Conservation (phyloP, 2,113 vertebrate species). For the Etheostoma spectabile region DNA sequence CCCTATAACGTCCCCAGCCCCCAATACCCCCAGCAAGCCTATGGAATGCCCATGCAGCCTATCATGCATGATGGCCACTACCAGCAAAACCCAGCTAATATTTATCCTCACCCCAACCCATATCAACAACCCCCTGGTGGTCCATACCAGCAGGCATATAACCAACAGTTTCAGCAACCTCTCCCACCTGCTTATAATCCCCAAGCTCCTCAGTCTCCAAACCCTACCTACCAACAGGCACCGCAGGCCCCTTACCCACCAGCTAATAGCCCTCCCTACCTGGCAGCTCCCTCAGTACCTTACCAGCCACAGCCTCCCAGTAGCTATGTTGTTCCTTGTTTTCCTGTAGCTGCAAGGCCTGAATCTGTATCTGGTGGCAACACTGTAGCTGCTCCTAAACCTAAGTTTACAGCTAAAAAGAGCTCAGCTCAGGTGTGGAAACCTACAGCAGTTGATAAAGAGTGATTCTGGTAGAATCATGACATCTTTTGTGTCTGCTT, state of each 20-base stretch:
- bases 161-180: conserved; percentile 77
- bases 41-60: conserved; percentile 82
- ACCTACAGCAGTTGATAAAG: conserved; percentile 88
- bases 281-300: conserved; percentile 74
- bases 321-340: conserved; percentile 76
- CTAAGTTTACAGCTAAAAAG: conserved; percentile 97
- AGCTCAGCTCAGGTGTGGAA: conserved; percentile 96
- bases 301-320: conserved; percentile 75
- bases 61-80: conserved; percentile 81
- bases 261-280: conserved; percentile 75
- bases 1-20: conserved; percentile 71
- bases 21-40: conserved; percentile 79
- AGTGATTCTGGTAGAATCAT: conserved; percentile 69
- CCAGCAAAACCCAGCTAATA: conserved; percentile 75
- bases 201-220: conserved; percentile 67
- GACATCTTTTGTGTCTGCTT: conserved; percentile 7
- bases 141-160: conserved; percentile 76
- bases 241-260: conserved; percentile 73
- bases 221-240: conserved; percentile 68
- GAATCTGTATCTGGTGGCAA: conserved; percentile 81
- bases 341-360: conserved; percentile 86
- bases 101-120: conserved; percentile 68
- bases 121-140: conserved; percentile 71
- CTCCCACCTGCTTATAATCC: conserved; percentile 71
- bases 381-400: conserved; percentile 89